Percentiles rank a stretch among this genome's conserved stretches.
Evolutionary conservation across 2,797 vertebrate genomes (phyloP).

Genomic region (Thunnus albacares): DNA sequence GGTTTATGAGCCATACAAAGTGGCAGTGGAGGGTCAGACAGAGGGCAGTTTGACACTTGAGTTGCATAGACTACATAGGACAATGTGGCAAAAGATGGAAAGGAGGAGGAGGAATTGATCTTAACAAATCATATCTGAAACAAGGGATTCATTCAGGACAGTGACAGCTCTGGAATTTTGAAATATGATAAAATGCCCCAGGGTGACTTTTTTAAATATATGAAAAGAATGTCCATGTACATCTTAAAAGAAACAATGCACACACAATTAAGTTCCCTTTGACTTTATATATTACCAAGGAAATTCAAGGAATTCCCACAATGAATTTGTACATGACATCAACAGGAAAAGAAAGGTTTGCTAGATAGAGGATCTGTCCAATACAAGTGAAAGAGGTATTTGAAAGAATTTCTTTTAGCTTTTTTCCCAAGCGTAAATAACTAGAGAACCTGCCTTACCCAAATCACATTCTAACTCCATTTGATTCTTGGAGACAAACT

Average conservation of each 20-base stretch:
- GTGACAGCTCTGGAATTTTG: slow-evolving; percentile 53
- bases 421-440: not conserved
- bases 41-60: slow-evolving; percentile 75
- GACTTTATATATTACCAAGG: not conserved
- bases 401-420: not conserved
- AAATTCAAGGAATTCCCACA: not conserved
- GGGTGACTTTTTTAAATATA: slow-evolving; percentile 37
- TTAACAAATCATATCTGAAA: slow-evolving; percentile 65
- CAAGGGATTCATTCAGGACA: slow-evolving; percentile 73
- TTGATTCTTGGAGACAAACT: not conserved
- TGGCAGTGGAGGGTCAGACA: slow-evolving; percentile 75
- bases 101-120: slow-evolving; percentile 60
- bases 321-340: not conserved
- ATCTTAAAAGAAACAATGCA: slow-evolving; percentile 29
- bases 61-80: slow-evolving; percentile 69
- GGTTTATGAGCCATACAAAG: slow-evolving; percentile 82
- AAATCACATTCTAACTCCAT: too few relatives aligned
- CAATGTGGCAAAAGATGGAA: slow-evolving; percentile 74
- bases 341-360: not conserved
- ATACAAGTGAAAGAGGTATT: not conserved
- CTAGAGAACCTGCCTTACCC: not conserved
- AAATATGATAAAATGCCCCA: slow-evolving; percentile 50
- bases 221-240: slow-evolving; percentile 27
- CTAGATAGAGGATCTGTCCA: not conserved
- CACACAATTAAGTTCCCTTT: slow-evolving; percentile 8